Percentiles rank a stretch among this genome's conserved stretches.
phyloP scores from a whole-genome alignment of 2,113 vertebrate species.

The Tor tambroides region DNA sequence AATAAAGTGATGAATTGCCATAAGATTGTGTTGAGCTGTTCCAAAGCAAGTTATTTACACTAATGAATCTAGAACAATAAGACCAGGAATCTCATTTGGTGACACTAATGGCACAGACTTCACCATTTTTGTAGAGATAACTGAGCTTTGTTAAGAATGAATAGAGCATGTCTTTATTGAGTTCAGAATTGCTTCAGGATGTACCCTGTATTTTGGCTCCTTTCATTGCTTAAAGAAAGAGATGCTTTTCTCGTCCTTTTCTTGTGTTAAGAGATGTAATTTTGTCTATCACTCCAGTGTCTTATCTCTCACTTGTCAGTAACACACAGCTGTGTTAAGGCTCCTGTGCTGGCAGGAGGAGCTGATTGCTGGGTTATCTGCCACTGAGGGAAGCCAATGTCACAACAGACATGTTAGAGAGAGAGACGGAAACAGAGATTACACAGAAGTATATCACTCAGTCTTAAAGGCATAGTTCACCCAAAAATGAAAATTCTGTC shows the following conservation, averaged over 20 bases:
- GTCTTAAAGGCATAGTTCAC: no score
- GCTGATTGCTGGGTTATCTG: conserved; percentile 43
- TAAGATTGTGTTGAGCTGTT: neutral
- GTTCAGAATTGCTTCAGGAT: neutral
- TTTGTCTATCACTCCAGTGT: conserved; percentile 1
- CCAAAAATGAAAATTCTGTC: no score
- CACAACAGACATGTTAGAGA: neutral
- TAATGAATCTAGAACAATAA: neutral
- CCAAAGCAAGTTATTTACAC: neutral
- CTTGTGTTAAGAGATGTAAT: neutral
- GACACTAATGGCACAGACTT: neutral
- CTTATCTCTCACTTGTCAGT: neutral
- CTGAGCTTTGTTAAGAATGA: neutral
- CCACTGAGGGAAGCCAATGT: conserved; percentile 29
- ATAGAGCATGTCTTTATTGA: neutral
- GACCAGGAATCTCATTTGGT: neutral
- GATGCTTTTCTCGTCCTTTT: neutral
- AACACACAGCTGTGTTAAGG: conserved; percentile 43
- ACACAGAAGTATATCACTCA: no score
- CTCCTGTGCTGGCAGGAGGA: neutral
- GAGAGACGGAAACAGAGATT: no score
- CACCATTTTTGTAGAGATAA: neutral
- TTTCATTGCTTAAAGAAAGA: conserved; percentile 5
- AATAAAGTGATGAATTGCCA: no score
- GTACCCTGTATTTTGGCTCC: neutral